Base-by-base conservation (phyloP, 2,797 vertebrate genomes). In the Leuciscus waleckii region DNA sequence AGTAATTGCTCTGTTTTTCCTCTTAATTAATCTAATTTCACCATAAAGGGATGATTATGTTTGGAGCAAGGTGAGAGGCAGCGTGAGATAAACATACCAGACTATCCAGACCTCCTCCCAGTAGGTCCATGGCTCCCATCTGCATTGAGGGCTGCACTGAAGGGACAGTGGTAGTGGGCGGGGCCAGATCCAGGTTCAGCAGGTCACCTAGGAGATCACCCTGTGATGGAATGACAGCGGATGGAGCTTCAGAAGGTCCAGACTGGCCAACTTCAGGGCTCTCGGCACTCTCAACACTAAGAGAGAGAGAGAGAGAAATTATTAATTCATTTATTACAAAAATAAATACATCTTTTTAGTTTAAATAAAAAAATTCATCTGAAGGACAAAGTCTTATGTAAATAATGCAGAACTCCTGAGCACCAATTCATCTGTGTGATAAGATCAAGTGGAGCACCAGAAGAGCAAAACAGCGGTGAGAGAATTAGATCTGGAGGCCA, bases 171-270 rank as follows among this genome's bases (percentile, higher is more conserved):
- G 93, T 93, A 71, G 97, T 92, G 0, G 98, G 96, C 0, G 97
- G 97, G 0, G 96, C 96, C 32, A 99, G 93, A 91, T 99, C 98
- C 87, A 99, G 94, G 93, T 99, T 99, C 67, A 99, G 95, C 71
- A 99, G 95, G 91, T 99, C 98, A 0, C 98, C 98, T 29, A 99
- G 92, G 49, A 99, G 96, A 91, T 99, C 97, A 0, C 97, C 98
- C 88, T 98, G 98, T 0, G 97, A 94, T 1, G 97, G 97, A 90
- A 99, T 98, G 86, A 98, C 96, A 0, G 97, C 95, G 0, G 97
- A 95, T 16, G 97, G 95, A 0, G 93, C 90, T 88, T 99, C 98
- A 0, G 94, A 69, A 0, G 93, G 91, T 13, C 90, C 96, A 16
- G 95, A 51, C 0, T 94, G 93, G 8, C 91, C 93, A 0, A 93